phyloP scores from a whole-genome alignment of 2,797 vertebrate species.

The Holocentrus rufus region DNA sequence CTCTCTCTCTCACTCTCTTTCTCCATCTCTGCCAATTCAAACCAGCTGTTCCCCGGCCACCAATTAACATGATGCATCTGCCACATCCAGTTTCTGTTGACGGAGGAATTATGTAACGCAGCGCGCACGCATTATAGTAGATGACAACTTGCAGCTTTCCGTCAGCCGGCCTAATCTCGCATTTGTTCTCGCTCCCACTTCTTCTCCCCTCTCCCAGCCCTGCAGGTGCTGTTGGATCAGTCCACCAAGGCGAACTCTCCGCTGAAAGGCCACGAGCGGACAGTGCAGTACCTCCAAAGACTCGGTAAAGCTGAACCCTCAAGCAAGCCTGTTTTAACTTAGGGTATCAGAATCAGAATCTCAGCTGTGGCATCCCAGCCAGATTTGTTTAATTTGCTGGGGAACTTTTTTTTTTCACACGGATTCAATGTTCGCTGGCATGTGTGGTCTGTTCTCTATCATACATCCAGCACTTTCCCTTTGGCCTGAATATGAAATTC shows the following conservation, averaged over 20 bases:
- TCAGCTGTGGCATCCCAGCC: neutral
- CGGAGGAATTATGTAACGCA: constrained; percentile 33
- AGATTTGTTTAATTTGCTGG: neutral
- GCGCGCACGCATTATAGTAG: neutral
- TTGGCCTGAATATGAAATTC: neutral
- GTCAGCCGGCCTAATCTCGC: constrained; percentile 11
- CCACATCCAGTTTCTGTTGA: constrained; percentile 28
- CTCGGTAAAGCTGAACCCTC: constrained; percentile 82
- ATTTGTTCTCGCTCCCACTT: neutral
- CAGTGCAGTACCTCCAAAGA: constrained; percentile 96
- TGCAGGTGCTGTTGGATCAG: constrained; percentile 96
- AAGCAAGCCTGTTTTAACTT: constrained; percentile 2
- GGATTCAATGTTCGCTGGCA: constrained; percentile 33
- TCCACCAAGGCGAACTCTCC: constrained; percentile 99
- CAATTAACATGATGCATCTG: constrained; percentile 31
- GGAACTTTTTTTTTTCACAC: neutral
- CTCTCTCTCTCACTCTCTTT: constrained; percentile 13
- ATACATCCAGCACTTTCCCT: neutral
- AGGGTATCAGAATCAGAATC: neutral
- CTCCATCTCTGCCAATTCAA: constrained; percentile 39
- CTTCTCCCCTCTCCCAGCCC: constrained; percentile 77
- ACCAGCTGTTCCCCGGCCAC: constrained; percentile 54
- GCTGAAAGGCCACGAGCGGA: constrained; percentile 97
- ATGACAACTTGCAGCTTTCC: constrained; percentile 29
- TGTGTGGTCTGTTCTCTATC: neutral